Percentiles rank a stretch among this genome's conserved stretches.
Conservation (phyloP, 2,113 vertebrate genomes). For the Electrona antarctica region DNA sequence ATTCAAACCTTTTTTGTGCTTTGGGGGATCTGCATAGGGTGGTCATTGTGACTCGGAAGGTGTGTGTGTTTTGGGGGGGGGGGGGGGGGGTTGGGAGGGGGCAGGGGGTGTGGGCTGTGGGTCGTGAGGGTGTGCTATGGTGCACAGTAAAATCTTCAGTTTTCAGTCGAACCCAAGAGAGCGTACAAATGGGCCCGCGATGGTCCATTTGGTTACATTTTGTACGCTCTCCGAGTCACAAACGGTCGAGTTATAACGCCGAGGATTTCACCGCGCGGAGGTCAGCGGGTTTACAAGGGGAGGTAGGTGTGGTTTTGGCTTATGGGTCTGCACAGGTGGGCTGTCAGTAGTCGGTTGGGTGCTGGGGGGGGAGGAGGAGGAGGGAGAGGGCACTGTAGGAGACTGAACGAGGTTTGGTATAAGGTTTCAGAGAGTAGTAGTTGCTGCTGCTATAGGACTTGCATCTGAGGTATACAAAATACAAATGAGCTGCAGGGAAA, state of each 20-base stretch:
- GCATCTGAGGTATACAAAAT: conserved; percentile 55
- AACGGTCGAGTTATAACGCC: too few species aligned
- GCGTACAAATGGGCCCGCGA: too few species aligned
- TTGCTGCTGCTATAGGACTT: conserved; percentile 28
- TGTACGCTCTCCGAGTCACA: too few species aligned
- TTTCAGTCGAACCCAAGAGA: too few species aligned
- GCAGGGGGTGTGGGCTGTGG: background rate
- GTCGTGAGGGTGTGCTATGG: too few species aligned
- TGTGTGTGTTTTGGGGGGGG: conserved; percentile 4
- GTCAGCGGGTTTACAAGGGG: conserved; percentile 52
- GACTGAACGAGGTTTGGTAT: conserved; percentile 33
- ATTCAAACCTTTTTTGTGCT: conserved; percentile 40
- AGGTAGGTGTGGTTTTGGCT: conserved; percentile 63
- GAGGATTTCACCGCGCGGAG: conserved; percentile 26
- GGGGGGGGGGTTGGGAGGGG: background rate
- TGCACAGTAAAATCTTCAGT: too few species aligned
- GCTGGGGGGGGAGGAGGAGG: too few species aligned
- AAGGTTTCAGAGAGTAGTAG: conserved; percentile 44
- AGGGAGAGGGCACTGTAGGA: too few species aligned
- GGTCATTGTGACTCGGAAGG: conserved; percentile 17
- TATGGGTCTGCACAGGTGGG: conserved; percentile 26
- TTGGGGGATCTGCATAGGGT: conserved; percentile 67
- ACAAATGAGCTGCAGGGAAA: conserved; percentile 7
- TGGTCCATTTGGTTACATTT: too few species aligned
- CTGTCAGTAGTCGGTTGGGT: background rate